Evolutionary conservation across 2,888 invertebrate genomes (phyloP), one percentile per base, ranked within the genome.

Genomic region (Odontomyia ornata): DNA sequence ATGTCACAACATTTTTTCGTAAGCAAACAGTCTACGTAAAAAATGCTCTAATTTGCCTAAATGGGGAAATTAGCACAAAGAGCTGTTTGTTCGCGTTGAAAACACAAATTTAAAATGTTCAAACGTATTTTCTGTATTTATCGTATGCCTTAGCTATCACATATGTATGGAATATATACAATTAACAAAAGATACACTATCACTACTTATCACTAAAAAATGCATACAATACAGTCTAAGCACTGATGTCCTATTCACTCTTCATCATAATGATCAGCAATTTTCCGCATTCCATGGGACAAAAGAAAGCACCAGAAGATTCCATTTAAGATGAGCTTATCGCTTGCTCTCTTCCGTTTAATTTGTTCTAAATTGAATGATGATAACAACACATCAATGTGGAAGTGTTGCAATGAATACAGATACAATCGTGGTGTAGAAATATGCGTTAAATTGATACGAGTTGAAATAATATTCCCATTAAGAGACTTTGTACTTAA

Each of bases 401-500:
- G 65, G n/a, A 36, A 28, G 18, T 36, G 36, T 65, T 30, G 1
- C n/a, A 11, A 52, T 15, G 36, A 52, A 15, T 52, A 52, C 18
- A 18, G 13, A 52, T 13, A 15, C 52, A 52, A 52, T 52, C 18
- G 36, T 18, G 13, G 52, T 18, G 13, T 52, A 15, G 2, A 52
- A 52, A 52, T 18, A 15, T 9, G 15, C n/a, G 18, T 15, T 18
- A 52, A 18, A 23, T 60, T 23, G 18, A 60, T 60, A 23, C 7
- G 4, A 60, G 21, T 60, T 13, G 21, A 5, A 36, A 36, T 60
- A 23, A 60, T 7, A 21, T 60, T 36, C 27, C 11, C 36, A 3
- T 36, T 36, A 15, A 30, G 3, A n/a, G 65, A 65, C 65, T 65
- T 65, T 64, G 64, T 23, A 28, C 64, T 64, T 60, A n/a, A 28